Percentiles rank a stretch among this genome's conserved stretches.
Evolutionary conservation across 2,888 invertebrate species (phyloP).

Genomic region (Scaptomyza flava): DNA sequence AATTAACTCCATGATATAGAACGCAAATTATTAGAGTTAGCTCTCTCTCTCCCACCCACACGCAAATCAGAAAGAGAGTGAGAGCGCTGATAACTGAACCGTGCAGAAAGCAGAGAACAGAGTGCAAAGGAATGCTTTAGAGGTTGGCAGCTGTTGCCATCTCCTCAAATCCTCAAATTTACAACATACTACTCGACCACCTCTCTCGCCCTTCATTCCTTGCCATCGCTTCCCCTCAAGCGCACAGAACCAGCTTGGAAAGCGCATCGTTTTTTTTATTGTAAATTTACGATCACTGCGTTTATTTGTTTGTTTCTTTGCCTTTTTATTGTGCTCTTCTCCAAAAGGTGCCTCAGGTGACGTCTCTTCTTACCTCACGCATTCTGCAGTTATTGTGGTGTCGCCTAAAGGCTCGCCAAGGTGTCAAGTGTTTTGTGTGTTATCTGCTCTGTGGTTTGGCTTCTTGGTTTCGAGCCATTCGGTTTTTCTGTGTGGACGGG

Average conservation of each 20-base stretch:
- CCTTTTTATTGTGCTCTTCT: slow-evolving; percentile 48
- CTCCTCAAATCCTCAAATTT: slow-evolving; percentile 73
- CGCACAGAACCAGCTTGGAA: slow-evolving; percentile 2
- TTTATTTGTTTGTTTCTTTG: slow-evolving; percentile 50
- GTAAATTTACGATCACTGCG: slow-evolving; percentile 70
- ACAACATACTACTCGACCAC: slow-evolving; percentile 44
- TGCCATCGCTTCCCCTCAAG: not conserved
- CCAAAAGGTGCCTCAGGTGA: slow-evolving; percentile 27
- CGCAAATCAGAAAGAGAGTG: not conserved
- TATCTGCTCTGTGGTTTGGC: slow-evolving; percentile 70
- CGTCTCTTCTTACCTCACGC: slow-evolving; percentile 50
- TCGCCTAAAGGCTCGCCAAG: slow-evolving; percentile 51
- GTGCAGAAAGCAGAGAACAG: not conserved
- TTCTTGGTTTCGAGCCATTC: slow-evolving; percentile 50
- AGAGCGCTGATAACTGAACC: too few species aligned
- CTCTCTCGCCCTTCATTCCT: not conserved
- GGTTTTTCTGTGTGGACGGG: slow-evolving; percentile 1
- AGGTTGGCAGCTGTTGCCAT: slow-evolving; percentile 66
- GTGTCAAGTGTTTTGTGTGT: slow-evolving; percentile 72
- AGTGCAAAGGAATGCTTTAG: slow-evolving; percentile 17
- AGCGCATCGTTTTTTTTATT: slow-evolving; percentile 52
- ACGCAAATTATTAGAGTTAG: slow-evolving; percentile 28
- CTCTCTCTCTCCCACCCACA: slow-evolving; percentile 36
- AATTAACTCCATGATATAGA: slow-evolving; percentile 45
- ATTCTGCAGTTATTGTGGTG: slow-evolving; percentile 12